Conservation (phyloP, 2,797 vertebrate genomes). For the Botia almorhae region DNA sequence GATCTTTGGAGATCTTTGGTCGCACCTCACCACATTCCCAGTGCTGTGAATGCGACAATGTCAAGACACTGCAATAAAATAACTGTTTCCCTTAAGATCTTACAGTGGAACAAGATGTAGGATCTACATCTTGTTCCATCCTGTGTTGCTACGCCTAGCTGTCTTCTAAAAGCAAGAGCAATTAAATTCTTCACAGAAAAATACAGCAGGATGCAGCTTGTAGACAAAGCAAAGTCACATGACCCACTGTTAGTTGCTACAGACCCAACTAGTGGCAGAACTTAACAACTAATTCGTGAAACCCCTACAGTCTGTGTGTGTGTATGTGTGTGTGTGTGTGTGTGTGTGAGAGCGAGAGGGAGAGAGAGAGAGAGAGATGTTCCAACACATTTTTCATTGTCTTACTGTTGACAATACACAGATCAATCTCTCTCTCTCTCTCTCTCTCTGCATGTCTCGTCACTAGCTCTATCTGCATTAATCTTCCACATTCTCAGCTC, state of each 20-base stretch:
- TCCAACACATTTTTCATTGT: constrained; percentile 36
- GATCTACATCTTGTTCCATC: too few relatives aligned
- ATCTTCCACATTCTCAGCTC: constrained; percentile 32
- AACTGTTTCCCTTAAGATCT: too few relatives aligned
- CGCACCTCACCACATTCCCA: too few relatives aligned
- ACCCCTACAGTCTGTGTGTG: not conserved
- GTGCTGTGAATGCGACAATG: too few relatives aligned
- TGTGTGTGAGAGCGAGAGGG: not conserved
- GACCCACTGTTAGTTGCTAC: not conserved
- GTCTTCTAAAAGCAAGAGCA: too few relatives aligned
- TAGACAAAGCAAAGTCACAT: not conserved
- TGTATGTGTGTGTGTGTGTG: not conserved
- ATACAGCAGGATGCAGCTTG: too few relatives aligned
- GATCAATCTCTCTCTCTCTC: constrained; percentile 39
- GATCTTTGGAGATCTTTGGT: too few relatives aligned
- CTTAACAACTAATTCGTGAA: not conserved
- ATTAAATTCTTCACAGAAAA: too few relatives aligned
- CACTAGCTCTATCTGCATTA: constrained; percentile 31
- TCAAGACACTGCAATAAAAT: too few relatives aligned
- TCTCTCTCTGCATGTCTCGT: constrained; percentile 19
- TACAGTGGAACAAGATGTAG: too few relatives aligned
- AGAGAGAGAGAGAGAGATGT: not conserved
- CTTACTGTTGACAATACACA: constrained; percentile 34
- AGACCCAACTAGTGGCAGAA: not conserved
- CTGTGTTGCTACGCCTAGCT: too few relatives aligned